A percentile compares a stretch with the other conserved stretches of the same genome.
phyloP scores from a whole-genome alignment of 2,113 vertebrate genomes.

The Nothocercus julius region DNA sequence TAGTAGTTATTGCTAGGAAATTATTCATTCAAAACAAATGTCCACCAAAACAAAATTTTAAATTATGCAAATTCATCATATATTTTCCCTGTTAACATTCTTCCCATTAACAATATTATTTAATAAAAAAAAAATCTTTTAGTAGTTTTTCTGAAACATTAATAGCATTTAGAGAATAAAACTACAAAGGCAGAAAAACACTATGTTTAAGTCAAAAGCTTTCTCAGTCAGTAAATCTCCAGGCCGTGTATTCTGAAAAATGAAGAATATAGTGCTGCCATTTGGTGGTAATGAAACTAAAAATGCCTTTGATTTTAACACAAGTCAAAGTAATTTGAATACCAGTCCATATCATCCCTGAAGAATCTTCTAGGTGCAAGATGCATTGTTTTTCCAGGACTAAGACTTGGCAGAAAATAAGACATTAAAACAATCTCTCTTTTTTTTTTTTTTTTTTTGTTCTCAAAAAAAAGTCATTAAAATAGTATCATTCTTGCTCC shows the following conservation, averaged over 20 bases:
- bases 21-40: neutral
- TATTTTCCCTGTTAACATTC: neutral
- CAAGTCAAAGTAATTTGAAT: neutral
- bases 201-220: neutral
- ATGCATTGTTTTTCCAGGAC: neutral
- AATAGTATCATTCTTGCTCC: neutral
- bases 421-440: rapidly evolving
- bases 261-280: rapidly evolving
- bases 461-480: neutral
- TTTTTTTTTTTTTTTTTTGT: neutral
- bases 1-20: neutral
- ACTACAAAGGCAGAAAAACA: neutral
- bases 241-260: neutral
- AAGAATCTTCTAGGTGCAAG: neutral
- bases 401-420: rapidly evolving
- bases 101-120: neutral
- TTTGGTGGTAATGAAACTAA: neutral
- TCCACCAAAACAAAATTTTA: neutral
- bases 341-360: neutral
- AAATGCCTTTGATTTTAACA: neutral
- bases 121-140: neutral
- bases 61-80: neutral
- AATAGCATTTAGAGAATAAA: neutral
- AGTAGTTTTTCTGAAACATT: neutral
- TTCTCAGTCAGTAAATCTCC: neutral